Base-by-base conservation (phyloP, 2,888 invertebrate genomes). In the Hemaris fuciformis region DNA sequence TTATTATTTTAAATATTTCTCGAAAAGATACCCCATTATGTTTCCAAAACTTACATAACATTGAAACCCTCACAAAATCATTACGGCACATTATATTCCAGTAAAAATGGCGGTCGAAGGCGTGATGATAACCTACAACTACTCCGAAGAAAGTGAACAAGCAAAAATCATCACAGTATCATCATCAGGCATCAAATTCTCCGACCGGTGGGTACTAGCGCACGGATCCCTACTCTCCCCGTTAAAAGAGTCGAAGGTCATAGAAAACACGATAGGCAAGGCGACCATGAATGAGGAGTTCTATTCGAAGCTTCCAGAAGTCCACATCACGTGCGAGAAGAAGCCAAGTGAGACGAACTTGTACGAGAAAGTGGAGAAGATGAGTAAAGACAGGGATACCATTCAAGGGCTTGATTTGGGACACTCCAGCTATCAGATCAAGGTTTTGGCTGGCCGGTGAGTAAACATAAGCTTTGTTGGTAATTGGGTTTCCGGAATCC, bases 111-210 rank as follows among this genome's bases (percentile, higher is more conserved):
- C 83, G 0, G 83, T 90, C 8, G 89, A 88, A 78, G 91, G 91
- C 3, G 93, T 93, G 13, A 89, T 93, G 88, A 86, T 93, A 1
- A 89, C 93, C 0, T 91, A 93, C 77, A 88, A 89, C 72, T 89
- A 89, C 62, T 87, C 85, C 0, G 84, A 87, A 3, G 84, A 85
- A 65, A 86, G 83, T 0, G 90, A 91, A 62, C 83, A 82, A n/a
- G 85, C 91, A 0, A 91, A 91, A 67, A 92, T 92, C 68, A 78
- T 91, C 15, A 92, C 89, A 0, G 91, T 91, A 3, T 88, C 93
- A 1, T 88, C 92, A 0, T 94, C 94, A 2, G 94, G 93, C 18
- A 90, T 93, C 67, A 86, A 85, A 64, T 93, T 93, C 77, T 87
- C 88, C 57, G 79, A 88, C n/a, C 81, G 93, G 20, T 93, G 93